Percentiles rank a stretch among this genome's conserved stretches.
These are phyloP conservation scores for Crocodylus rhombifer DNA, from an alignment of 2,797 vertebrate species.

Conservation along the genomic window DNA sequence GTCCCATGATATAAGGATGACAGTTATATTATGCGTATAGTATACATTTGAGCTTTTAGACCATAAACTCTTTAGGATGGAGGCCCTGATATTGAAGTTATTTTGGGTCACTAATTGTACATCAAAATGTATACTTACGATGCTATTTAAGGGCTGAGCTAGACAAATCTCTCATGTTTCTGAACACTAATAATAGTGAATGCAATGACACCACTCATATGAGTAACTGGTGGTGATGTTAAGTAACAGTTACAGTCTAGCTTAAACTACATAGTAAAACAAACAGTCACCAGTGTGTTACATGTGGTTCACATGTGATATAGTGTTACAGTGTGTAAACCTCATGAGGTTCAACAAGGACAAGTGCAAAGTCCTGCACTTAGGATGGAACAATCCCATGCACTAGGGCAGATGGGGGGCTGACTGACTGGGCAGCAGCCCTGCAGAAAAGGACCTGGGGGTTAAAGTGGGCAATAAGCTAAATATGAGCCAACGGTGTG, in stretches of 20 bases:
- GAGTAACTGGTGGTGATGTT: not conserved
- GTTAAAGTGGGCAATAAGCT: too few species aligned
- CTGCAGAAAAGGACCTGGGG: too few species aligned
- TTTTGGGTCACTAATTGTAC: not conserved
- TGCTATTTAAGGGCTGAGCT: not conserved
- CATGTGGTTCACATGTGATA: not conserved
- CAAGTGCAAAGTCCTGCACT: too few species aligned
- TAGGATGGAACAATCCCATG: too few species aligned
- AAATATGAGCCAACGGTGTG: too few species aligned
- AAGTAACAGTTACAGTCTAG: not conserved
- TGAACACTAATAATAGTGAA: fast-evolving
- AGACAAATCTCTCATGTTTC: not conserved
- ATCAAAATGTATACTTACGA: not conserved
- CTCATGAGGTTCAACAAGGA: too few species aligned
- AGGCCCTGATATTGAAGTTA: not conserved
- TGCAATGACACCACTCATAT: not conserved
- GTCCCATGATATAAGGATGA: too few species aligned
- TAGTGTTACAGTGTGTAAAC: too few species aligned
- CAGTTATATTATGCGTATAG: not conserved
- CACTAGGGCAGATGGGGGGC: too few species aligned
- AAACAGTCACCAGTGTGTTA: fast-evolving
- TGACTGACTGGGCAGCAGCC: too few species aligned
- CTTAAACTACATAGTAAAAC: fast-evolving
- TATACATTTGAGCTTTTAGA: not conserved
- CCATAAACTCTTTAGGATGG: not conserved